Evolutionary conservation across 1,140 invertebrate species (phyloP), one percentile per base, ranked within the genome.

Genomic region (Maconellicoccus hirsutus): DNA sequence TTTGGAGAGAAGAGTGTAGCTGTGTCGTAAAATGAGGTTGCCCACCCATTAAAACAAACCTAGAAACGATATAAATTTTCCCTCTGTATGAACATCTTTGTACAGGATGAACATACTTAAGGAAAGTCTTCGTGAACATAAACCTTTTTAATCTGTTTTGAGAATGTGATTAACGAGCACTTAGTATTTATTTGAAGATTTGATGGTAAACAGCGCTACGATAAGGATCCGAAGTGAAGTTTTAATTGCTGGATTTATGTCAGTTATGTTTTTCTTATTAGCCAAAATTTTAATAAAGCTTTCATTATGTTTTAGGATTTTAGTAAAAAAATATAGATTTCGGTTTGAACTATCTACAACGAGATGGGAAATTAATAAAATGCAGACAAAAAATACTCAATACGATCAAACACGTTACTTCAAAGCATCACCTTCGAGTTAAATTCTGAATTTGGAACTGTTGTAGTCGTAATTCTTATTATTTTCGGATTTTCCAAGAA

Each of bases 131-230:
- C n/a, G 42, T 52, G n/a, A 52, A 19, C n/a, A 16, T 52, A 52
- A 52, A 52, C 6, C 42, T 52, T 52, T 52, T 52, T 52, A 52
- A 52, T 52, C 42, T 52, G 42, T 52, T 52, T 52, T 52, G 42
- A 52, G 42, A 52, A 16, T 52, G 42, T 52, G 42, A 52, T 52
- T 52, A 52, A 52, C 42, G 42, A 52, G 42, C 42, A 52, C 42
- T 52, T 52, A 16, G 42, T 52, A 52, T 52, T 52, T 52, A 52
- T 52, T 52, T 52, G 42, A 52, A 52, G 42, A 52, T 52, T 52
- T 52, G 42, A 52, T 52, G 42, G 42, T 19, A 52, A 52, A 52
- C 42, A 52, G 12, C n/a, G n/a, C 42, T 16, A 19, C 42, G 42
- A 52, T 52, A 52, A 52, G 42, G 42, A 52, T 52, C n/a, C 42